Percentiles rank a stretch among this genome's conserved stretches.
Conservation (phyloP, 2,113 vertebrate genomes). For the Mellivora capensis region DNA sequence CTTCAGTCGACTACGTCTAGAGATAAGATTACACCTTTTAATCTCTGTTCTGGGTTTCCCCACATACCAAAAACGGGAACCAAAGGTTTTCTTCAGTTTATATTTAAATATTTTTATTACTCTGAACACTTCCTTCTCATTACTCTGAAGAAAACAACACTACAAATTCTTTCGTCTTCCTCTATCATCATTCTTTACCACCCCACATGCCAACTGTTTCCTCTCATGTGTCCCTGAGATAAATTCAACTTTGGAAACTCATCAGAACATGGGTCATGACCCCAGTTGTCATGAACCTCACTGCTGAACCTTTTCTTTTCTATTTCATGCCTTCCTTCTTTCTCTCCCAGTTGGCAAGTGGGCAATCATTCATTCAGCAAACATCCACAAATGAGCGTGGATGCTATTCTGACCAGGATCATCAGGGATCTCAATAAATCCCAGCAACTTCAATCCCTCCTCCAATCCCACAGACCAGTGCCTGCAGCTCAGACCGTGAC, state of each 20-base stretch:
- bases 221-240: not conserved
- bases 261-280: not conserved
- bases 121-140: constrained; percentile 45
- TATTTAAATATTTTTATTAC: constrained; percentile 41
- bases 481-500: too few relatives aligned
- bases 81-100: constrained; percentile 45
- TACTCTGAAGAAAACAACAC: not conserved
- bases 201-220: not conserved
- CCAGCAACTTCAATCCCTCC: not conserved
- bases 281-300: not conserved
- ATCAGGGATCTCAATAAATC: not conserved
- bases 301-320: not conserved
- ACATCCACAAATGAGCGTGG: not conserved
- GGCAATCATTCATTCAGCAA: not conserved
- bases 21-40: not conserved
- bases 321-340: not conserved
- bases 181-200: not conserved
- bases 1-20: not conserved
- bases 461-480: not conserved
- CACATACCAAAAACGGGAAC: constrained; percentile 41
- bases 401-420: not conserved
- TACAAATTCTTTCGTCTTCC: not conserved
- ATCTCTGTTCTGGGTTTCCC: constrained; percentile 49
- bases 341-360: not conserved
- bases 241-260: constrained; percentile 8